Conservation (phyloP, 1,140 invertebrate genomes). For the Metaphire vulgaris region DNA sequence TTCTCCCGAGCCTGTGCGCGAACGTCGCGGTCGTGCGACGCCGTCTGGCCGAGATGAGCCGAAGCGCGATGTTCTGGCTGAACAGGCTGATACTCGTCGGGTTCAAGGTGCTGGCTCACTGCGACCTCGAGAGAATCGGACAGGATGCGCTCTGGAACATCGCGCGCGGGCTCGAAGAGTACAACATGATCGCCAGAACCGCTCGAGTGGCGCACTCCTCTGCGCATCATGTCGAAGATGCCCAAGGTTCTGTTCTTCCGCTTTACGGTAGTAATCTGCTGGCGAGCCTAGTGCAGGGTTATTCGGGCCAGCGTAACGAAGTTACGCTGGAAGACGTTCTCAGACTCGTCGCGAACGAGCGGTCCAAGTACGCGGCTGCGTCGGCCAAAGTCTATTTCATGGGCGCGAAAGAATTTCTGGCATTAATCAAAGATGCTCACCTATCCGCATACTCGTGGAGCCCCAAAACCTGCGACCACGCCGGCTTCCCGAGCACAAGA, state of each 20-base stretch:
- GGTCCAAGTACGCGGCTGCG: constrained; percentile 45
- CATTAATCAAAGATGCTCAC: constrained; percentile 34
- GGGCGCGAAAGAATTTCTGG: constrained; percentile 41
- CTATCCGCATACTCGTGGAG: constrained; percentile 11
- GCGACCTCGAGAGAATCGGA: constrained; percentile 38
- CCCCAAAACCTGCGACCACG: constrained; percentile 21
- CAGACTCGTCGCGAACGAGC: constrained; percentile 42
- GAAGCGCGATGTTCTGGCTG: constrained; percentile 39
- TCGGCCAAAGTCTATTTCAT: constrained; percentile 46
- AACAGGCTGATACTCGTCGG: constrained; percentile 46
- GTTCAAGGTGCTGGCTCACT: constrained; percentile 49
- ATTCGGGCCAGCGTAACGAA: constrained; percentile 19
- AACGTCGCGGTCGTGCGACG: not conserved
- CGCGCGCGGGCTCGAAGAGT: constrained; percentile 47
- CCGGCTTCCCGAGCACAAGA: constrained; percentile 44
- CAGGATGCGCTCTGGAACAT: constrained; percentile 48
- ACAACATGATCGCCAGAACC: constrained; percentile 41
- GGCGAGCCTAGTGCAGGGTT: not conserved
- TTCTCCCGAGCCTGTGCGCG: constrained; percentile 35
- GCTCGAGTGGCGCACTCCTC: not conserved
- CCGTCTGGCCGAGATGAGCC: not conserved
- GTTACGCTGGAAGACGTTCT: constrained; percentile 44
- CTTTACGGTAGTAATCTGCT: not conserved
- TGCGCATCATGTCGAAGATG: not conserved
- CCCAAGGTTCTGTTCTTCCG: not conserved